Evolutionary conservation across 2,113 vertebrate genomes (phyloP), one percentile per base, ranked within the genome.

Genomic region (Dasyurus viverrinus): DNA sequence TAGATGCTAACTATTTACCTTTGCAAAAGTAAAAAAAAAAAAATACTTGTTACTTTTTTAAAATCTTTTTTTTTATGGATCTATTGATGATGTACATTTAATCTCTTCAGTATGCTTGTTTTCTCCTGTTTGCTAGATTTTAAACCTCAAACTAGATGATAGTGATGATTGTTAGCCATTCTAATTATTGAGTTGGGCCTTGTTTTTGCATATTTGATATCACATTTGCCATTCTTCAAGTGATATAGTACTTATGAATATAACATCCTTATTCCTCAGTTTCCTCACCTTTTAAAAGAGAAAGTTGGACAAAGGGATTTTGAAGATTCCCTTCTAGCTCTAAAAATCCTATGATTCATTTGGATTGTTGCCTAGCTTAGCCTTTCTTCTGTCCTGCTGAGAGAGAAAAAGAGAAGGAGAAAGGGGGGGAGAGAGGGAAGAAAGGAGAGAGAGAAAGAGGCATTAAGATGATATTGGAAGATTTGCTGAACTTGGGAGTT

Each of bases 31-130:
- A 48, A 48, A 48, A 48, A 48, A 47, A 50, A 50, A 52, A 52
- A 52, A 52, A 10, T 50, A 52, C 0, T 90, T 3, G 0, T 55
- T 14, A 0, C 97, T 97, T 98, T 97, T 94, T 95, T 94, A 92
- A 22, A 84, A 42, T 42, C n/a, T 42, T 84, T n/a, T 84, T n/a
- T 84, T 5, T 76, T 23, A 42, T 2, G 7, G 1, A 0, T 14
- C n/a, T 84, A 8, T 19, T 84, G 23, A 23, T 42, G 19, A 84
- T 84, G 19, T 42, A 42, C 2, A 76, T n/a, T 76, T 76, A 48
- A 7, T 19, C 5, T 76, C 19, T 76, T 16, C 42, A 84, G 68
- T 22, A 84, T 6, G 0, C 7, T 76, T n/a, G 30, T n/a, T 76
- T 76, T 76, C 36, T 84, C n/a, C n/a, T 84, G 22, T 84, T 84